Conservation (phyloP, 2,797 vertebrate species). For the Artibeus lituratus region DNA sequence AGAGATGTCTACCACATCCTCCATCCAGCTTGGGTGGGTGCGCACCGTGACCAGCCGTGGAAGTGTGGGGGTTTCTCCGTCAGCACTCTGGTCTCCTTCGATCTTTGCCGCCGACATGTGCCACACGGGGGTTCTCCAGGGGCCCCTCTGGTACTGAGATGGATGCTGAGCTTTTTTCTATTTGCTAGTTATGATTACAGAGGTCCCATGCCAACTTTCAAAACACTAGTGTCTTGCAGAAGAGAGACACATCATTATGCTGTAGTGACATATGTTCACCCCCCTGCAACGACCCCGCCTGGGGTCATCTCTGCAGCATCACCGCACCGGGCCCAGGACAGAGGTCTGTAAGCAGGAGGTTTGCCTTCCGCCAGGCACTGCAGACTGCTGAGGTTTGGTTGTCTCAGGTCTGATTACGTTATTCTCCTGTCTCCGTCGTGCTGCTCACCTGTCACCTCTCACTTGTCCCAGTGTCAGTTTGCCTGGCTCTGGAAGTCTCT, state of each 20-base stretch:
- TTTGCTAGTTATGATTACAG: neutral
- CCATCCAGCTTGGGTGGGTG: neutral
- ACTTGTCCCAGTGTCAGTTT: neutral
- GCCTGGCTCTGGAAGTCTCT: neutral
- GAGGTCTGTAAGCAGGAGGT: neutral
- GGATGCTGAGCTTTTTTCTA: neutral
- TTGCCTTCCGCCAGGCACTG: neutral
- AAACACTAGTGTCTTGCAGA: neutral
- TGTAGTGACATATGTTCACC: neutral
- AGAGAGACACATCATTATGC: neutral
- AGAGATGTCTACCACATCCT: neutral
- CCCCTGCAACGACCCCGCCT: neutral
- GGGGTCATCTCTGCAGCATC: neutral
- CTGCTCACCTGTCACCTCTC: neutral
- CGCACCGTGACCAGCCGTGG: accelerated
- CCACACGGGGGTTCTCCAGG: neutral
- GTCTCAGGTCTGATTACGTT: neutral
- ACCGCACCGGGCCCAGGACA: accelerated
- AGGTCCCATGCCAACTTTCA: neutral
- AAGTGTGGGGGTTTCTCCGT: neutral
- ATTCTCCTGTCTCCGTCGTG: neutral
- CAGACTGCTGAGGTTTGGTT: neutral
- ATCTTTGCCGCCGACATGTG: neutral
- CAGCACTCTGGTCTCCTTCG: neutral
- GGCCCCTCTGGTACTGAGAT: neutral